Conservation (phyloP, 2,888 invertebrate genomes). For the Thelaira solivaga region DNA sequence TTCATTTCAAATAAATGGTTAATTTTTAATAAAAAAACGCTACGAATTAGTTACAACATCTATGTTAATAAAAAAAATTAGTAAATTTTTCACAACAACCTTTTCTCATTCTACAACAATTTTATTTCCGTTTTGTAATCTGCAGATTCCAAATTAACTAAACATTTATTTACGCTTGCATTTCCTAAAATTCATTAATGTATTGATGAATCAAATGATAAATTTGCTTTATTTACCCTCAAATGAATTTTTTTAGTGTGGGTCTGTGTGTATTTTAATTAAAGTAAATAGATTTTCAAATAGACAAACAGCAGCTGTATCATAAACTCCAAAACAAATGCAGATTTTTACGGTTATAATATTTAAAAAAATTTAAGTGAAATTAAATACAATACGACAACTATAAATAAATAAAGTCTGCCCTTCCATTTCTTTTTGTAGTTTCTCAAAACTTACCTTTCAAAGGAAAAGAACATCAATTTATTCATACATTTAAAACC, state of each 20-base stretch:
- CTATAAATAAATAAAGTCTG: too few relatives aligned
- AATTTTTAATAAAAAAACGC: too few relatives aligned
- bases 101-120: background rate
- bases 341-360: background rate
- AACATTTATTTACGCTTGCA: background rate
- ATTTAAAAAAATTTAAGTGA: background rate
- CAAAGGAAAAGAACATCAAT: background rate
- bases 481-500: slow-evolving; percentile 20
- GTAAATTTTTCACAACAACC: background rate
- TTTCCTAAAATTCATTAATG: background rate
- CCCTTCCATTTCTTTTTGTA: too few relatives aligned
- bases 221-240: too few relatives aligned
- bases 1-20: too few relatives aligned
- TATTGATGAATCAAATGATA: too few relatives aligned
- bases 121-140: slow-evolving; percentile 38
- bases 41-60: too few relatives aligned
- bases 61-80: too few relatives aligned
- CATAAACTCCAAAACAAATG: background rate
- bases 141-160: background rate
- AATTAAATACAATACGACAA: slow-evolving; percentile 1
- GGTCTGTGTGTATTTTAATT: too few relatives aligned
- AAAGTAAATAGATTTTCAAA: slow-evolving; percentile 1
- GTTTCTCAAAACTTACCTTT: too few relatives aligned
- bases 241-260: too few relatives aligned
- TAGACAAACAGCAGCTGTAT: slow-evolving; percentile 48